Conservation (phyloP, 2,888 invertebrate genomes). For the Koerneria pararmatus region DNA sequence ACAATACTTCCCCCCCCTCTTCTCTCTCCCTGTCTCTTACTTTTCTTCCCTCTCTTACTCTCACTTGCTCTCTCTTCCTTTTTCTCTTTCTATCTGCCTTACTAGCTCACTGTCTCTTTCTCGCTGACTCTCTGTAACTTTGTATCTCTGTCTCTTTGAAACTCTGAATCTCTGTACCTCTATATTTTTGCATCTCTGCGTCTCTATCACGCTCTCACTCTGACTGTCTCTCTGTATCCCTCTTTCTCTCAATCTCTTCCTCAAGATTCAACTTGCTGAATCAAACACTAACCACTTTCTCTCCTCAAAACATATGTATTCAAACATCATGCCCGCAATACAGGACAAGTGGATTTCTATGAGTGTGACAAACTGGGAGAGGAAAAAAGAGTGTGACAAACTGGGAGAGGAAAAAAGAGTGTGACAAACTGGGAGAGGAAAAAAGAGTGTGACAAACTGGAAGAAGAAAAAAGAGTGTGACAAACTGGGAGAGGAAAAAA, state of each 20-base stretch:
- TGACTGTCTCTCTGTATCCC: neutral
- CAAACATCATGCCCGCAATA: neutral
- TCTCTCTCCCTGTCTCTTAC: neutral
- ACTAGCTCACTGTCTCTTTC: neutral
- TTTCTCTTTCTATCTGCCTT: neutral
- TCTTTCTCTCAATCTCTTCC: conserved; percentile 1
- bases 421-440: too few species aligned
- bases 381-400: neutral
- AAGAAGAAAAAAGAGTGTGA: too few species aligned
- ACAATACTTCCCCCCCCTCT: neutral
- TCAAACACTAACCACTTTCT: neutral
- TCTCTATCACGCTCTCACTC: conserved; percentile 5
- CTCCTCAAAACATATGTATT: neutral
- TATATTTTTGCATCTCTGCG: too few species aligned
- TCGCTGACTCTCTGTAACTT: neutral
- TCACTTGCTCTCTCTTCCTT: neutral
- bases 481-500: too few species aligned
- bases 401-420: too few species aligned
- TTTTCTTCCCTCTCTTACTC: neutral
- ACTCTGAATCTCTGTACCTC: too few species aligned
- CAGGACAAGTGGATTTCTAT: neutral
- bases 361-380: neutral
- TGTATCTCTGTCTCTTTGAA: too few species aligned
- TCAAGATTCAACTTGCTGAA: neutral
- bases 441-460: too few species aligned